Conservation (phyloP, 2,888 invertebrate genomes). For the Drosophila cognata region DNA sequence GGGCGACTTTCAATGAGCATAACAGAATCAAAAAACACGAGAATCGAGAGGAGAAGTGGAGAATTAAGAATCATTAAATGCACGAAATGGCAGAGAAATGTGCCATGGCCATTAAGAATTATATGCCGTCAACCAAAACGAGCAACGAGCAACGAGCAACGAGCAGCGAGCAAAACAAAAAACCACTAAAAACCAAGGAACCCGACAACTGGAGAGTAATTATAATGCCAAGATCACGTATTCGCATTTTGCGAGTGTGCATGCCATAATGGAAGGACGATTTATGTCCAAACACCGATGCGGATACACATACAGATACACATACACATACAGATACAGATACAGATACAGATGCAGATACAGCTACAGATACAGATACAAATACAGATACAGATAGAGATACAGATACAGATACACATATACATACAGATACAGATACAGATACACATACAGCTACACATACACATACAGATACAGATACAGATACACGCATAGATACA, state of each 20-base stretch:
- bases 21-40: conserved; percentile 28
- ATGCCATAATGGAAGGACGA: conserved; percentile 77
- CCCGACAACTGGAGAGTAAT: conserved; percentile 60
- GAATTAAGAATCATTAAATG: conserved; percentile 72
- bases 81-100: conserved; percentile 80
- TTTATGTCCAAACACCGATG: conserved; percentile 53
- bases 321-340: background rate
- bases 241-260: conserved; percentile 75
- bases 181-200: conserved; percentile 15
- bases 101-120: conserved; percentile 78
- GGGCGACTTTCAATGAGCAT: background rate
- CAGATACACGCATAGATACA: background rate
- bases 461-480: too few species aligned
- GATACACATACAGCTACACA: too few species aligned
- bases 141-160: background rate
- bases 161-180: conserved; percentile 1
- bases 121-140: conserved; percentile 42
- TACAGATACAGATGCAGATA: background rate
- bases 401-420: too few species aligned
- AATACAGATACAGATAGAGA: fast-evolving
- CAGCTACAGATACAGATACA: too few species aligned
- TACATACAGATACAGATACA: too few species aligned
- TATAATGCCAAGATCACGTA: conserved; percentile 77
- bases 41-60: conserved; percentile 37
- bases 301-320: conserved; percentile 7